Conservation (phyloP, 2,113 vertebrate genomes). For the Laticauda colubrina region DNA sequence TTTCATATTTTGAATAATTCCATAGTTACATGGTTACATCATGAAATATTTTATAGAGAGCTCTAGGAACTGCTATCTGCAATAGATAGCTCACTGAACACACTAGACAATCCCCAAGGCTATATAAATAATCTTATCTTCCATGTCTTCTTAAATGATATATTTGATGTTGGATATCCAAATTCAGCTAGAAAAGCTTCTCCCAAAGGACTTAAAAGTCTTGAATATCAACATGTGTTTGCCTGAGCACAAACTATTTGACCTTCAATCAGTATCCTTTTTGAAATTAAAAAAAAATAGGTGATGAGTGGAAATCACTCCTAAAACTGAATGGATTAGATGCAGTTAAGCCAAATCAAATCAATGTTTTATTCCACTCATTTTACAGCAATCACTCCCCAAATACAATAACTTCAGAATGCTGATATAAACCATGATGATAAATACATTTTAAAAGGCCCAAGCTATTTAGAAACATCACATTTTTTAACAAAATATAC, state of each 20-base stretch:
- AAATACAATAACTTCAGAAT: not conserved
- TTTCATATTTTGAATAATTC: not conserved
- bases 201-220: not conserved
- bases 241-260: not conserved
- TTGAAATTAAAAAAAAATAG: not conserved
- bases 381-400: not conserved
- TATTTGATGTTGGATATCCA: not conserved
- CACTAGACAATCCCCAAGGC: slow-evolving; percentile 19
- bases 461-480: not conserved
- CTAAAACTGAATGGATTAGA: slow-evolving; percentile 34
- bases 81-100: slow-evolving; percentile 39
- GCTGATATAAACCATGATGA: not conserved
- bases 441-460: not conserved
- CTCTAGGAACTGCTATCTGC: slow-evolving; percentile 1
- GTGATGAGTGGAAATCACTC: not conserved
- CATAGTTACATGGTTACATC: slow-evolving; percentile 6
- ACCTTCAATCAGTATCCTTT: not conserved
- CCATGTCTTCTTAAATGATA: not conserved
- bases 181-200: not conserved
- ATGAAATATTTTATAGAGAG: slow-evolving; percentile 32
- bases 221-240: slow-evolving; percentile 13
- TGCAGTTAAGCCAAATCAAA: not conserved
- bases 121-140: slow-evolving; percentile 37
- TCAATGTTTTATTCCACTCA: not conserved
- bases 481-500: not conserved